Conservation (phyloP, 2,888 invertebrate species). For the Spisula subtruncata region DNA sequence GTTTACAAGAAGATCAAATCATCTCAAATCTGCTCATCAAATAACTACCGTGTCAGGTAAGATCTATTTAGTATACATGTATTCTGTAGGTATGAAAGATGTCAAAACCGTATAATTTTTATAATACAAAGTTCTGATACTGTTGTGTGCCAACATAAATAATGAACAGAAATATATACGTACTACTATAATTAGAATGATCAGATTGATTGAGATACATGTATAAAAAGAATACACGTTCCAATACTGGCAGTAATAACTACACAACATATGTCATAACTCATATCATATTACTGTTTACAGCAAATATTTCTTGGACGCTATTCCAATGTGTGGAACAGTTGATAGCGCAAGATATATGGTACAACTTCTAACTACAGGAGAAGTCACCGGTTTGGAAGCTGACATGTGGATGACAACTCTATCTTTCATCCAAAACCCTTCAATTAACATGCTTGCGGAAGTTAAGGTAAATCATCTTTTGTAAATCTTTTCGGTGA, state of each 20-base stretch:
- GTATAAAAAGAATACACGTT: too few relatives aligned
- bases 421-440: constrained; percentile 92
- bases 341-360: constrained; percentile 94
- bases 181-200: too few relatives aligned
- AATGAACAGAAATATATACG: too few relatives aligned
- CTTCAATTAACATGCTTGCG: constrained; percentile 88
- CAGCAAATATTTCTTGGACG: constrained; percentile 93
- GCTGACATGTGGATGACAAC: constrained; percentile 95
- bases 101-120: neutral
- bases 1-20: constrained; percentile 77
- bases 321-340: constrained; percentile 95
- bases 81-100: neutral
- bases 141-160: too few relatives aligned
- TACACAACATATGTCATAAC: neutral
- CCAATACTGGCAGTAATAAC: too few relatives aligned
- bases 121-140: neutral
- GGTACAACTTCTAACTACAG: constrained; percentile 92
- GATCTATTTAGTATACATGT: neutral
- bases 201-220: too few relatives aligned
- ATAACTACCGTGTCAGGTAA: constrained; percentile 78
- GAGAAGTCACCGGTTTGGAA: constrained; percentile 90
- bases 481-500: neutral
- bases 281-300: neutral
- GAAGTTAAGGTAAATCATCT: constrained; percentile 86
- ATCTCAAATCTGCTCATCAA: constrained; percentile 75